Conservation (phyloP, 2,888 invertebrate genomes). For the Lasioglossum oenotherae region DNA sequence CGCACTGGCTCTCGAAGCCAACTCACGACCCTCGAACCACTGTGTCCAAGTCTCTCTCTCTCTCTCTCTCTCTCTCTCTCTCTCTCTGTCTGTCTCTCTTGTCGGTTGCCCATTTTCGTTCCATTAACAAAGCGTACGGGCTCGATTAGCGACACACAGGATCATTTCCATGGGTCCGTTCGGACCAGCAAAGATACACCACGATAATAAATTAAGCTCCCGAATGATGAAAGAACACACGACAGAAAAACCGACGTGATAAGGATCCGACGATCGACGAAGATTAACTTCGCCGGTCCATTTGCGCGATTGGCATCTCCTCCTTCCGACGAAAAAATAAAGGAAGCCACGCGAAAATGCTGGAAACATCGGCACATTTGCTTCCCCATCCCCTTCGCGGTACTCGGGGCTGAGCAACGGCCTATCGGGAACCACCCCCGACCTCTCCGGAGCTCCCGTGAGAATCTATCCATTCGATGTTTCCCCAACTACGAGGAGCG, state of each 20-base stretch:
- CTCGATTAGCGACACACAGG: neutral
- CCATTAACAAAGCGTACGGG: neutral
- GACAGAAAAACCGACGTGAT: neutral
- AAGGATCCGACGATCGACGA: slow-evolving; percentile 11
- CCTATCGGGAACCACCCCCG: slow-evolving; percentile 35
- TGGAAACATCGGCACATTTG: slow-evolving; percentile 47
- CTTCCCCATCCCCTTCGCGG: slow-evolving; percentile 4
- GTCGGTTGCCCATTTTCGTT: slow-evolving; percentile 1
- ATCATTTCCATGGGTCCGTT: neutral
- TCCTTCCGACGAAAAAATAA: slow-evolving; percentile 14
- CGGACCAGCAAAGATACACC: neutral
- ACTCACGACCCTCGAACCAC: neutral
- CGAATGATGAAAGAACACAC: neutral
- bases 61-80: neutral
- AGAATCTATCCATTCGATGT: slow-evolving; percentile 52
- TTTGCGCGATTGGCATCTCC: slow-evolving; percentile 47
- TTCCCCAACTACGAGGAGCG: neutral
- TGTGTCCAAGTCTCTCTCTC: neutral
- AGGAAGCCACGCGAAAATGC: slow-evolving; percentile 10
- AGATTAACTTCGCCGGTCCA: slow-evolving; percentile 39
- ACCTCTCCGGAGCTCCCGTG: slow-evolving; percentile 30
- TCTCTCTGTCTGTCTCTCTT: too few relatives aligned
- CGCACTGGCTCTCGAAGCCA: slow-evolving; percentile 17
- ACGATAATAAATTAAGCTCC: neutral
- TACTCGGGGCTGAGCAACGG: slow-evolving; percentile 20